Evolutionary conservation across 1,140 invertebrate genomes (phyloP).

Genomic region (Cydia fagiglandana): DNA sequence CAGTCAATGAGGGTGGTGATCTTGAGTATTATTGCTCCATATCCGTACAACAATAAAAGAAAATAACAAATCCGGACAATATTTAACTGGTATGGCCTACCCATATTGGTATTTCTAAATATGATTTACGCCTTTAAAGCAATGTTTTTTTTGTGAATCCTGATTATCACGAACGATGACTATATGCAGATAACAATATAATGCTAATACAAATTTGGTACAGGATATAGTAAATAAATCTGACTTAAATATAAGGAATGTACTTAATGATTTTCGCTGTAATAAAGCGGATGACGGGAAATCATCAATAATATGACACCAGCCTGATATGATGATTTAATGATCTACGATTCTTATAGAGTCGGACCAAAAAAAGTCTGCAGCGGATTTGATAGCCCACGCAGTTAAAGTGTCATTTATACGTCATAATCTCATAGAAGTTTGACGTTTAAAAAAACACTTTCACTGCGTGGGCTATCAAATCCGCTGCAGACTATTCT

Average conservation of each 20-base stretch:
- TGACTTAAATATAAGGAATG: not conserved
- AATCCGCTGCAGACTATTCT: too few relatives aligned
- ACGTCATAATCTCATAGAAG: too few relatives aligned
- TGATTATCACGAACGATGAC: too few relatives aligned
- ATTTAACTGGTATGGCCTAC: not conserved
- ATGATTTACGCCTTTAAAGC: not conserved
- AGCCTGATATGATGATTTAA: conserved; percentile 1
- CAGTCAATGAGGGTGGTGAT: not conserved
- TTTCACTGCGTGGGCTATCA: too few relatives aligned
- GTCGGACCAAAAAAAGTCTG: too few relatives aligned
- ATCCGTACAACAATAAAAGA: not conserved
- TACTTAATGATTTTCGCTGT: conserved; percentile 26
- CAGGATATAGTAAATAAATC: too few relatives aligned
- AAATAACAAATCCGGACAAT: not conserved
- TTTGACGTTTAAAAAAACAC: too few relatives aligned
- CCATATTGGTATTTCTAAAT: not conserved
- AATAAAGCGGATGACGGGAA: conserved; percentile 11
- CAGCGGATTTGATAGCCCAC: too few relatives aligned
- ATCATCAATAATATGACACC: conserved; percentile 14
- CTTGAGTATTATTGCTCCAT: not conserved
- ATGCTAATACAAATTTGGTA: too few relatives aligned
- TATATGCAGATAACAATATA: too few relatives aligned
- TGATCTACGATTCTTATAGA: not conserved
- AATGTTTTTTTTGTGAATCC: too few relatives aligned
- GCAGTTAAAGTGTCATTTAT: too few relatives aligned